Evolutionary conservation across 2,113 vertebrate species (phyloP), one percentile per base, ranked within the genome.

Genomic region (Protomyctophum bolini): DNA sequence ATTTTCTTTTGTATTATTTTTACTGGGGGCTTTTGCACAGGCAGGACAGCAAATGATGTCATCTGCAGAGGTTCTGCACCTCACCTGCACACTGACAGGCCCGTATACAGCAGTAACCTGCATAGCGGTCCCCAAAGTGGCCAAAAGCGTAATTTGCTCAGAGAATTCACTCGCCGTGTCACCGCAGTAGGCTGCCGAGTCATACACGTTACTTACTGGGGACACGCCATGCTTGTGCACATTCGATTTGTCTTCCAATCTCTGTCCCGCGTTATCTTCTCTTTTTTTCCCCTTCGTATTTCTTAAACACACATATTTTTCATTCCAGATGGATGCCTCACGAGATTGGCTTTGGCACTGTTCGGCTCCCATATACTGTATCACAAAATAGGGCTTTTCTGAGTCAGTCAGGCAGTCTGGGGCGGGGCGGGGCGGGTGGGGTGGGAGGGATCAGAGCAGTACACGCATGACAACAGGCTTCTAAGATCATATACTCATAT

Each of bases 211-310:
- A 81, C 73, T 81, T 84, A 75, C 63, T 9, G 0, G 61, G 52
- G 55, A 21, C 8, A 14, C 62, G 66, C 49, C 28, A 14, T 48
- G 46, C 68, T 78, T 65, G 64, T 15, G 60, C 73, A 73, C 68
- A 79, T 80, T 84, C 52, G 6, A 81, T 89, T 87, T 88, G 79
- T 83, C 79, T 75, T 79, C 66, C 77, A 83, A 83, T 84, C 66
- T 79, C 70, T 69, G 58, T 14, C 49, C 52, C 2, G 55, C 60
- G 51, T 70, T 46, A 7, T 33, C 45, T 11, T 56, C 14, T 56
- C 10, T n/a, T 11, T 54, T 54, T 7, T 15, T 57, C 62, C 69
- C 71, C 56, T 74, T 71, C 21, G 21, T 21, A 68, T 79, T 14
- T 80, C 61, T 81, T 41, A 78, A 86, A 72, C 74, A 79, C 80